phyloP scores from a whole-genome alignment of 1,140 invertebrate genomes.

The Drosophila kikkawai region DNA sequence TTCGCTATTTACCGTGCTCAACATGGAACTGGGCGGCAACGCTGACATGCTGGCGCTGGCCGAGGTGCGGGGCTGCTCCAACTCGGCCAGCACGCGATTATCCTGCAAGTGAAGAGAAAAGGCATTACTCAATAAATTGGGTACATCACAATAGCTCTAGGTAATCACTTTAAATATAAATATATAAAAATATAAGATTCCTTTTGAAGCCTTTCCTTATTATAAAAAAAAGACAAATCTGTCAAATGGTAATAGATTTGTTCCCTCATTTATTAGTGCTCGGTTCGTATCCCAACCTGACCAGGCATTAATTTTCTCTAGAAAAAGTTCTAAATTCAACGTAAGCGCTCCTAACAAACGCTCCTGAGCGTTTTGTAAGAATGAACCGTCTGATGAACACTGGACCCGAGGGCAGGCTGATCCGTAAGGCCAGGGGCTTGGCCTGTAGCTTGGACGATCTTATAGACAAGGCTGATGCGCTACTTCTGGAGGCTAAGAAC shows the following conservation, averaged over 20 bases:
- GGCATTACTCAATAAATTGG: neutral
- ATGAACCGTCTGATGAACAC: conserved; percentile 19
- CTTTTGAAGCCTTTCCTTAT: no score
- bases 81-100: conserved; percentile 93
- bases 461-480: conserved; percentile 9
- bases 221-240: neutral
- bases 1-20: conserved; percentile 82
- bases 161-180: neutral
- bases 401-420: neutral
- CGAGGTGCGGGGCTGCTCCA: conserved; percentile 91
- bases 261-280: no score
- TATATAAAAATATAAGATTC: no score
- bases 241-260: neutral
- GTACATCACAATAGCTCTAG: neutral
- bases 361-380: neutral
- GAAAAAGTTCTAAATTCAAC: conserved; percentile 46
- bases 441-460: conserved; percentile 29
- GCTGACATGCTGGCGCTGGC: conserved; percentile 76
- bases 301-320: neutral
- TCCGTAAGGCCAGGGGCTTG: conserved; percentile 15
- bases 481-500: conserved; percentile 26
- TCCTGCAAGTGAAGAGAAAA: conserved; percentile 79
- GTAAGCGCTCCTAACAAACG: conserved; percentile 12
- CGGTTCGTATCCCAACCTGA: neutral
- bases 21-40: conserved; percentile 83